Base-by-base conservation (phyloP, 2,113 vertebrate genomes). In the Scomber scombrus region DNA sequence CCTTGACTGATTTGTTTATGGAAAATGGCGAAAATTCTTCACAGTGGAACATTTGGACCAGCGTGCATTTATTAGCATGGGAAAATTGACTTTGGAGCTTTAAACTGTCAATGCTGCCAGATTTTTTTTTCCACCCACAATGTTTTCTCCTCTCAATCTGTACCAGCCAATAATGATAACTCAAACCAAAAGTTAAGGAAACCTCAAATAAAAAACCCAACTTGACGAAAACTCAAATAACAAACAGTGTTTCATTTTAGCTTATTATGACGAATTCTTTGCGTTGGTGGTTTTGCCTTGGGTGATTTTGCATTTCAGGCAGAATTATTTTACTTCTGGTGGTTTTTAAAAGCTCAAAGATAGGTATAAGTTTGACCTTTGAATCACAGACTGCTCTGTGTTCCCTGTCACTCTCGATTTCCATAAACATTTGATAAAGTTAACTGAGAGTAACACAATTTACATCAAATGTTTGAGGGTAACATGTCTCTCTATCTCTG, bases 1-100 rank as follows among this genome's bases (percentile, higher is more conserved):
- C 18, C 18, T 21, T 13, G 23, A 52, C 16, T 26, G 19, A 58
- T 56, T 81, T 85, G 76, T 87, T 75, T 79, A 66, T 72, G 85
- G 79, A 84, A 76, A 80, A 62, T 3, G 4, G 58, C 11, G 10
- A 49, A 78, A 76, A 79, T 69, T 23, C 29, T 67, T 21, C 15
- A 15, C 21, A 31, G 70, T 19, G 43, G 23, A 77, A 81, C 51
- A 61, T 34, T 84, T 60, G 57, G 40, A 43, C 29, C 11, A 3
- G 46, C 61, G 52, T 73, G 18, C 18, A 29, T 81, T 62, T 47
- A 46, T 56, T 26, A 64, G 49, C 51, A 1, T 61, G 29, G 14
- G 73, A 61, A 75, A 80, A 61, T 29, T 5, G 46, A 80, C 15
- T n/a, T 14, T 18, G 62, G 51, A 56, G 54, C 10, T 23, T 70